Percentiles rank a stretch among this genome's conserved stretches.
phyloP scores from a whole-genome alignment of 2,797 vertebrate genomes.

The Rhodeus uyekii region DNA sequence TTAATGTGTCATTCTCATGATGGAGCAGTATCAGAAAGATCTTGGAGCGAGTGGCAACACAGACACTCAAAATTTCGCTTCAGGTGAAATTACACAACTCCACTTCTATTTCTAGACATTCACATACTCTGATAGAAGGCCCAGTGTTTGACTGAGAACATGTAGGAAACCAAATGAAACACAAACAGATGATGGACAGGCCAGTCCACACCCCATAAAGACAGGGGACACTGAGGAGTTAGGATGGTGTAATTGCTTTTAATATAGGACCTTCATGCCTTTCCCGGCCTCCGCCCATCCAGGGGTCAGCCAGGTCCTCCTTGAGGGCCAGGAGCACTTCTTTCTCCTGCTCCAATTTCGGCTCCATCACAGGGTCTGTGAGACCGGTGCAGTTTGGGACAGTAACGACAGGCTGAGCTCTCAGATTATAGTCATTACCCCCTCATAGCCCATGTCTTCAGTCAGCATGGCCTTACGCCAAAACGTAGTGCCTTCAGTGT shows the following conservation, averaged over 20 bases:
- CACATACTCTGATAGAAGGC: background rate
- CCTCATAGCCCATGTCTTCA: constrained; percentile 30
- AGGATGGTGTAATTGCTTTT: constrained; percentile 5
- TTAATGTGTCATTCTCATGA: background rate
- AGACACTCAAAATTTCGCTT: constrained; percentile 3
- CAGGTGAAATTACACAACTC: background rate
- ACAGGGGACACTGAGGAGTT: background rate
- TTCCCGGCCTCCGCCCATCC: constrained; percentile 9
- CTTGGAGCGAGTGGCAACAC: background rate
- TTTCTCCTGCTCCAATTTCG: background rate
- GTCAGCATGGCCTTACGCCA: constrained; percentile 49
- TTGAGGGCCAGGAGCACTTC: background rate
- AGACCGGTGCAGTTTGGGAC: constrained; percentile 13
- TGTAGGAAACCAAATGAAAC: background rate
- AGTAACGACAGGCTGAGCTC: constrained; percentile 32
- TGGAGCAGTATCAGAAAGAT: background rate
- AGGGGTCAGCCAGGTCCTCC: constrained; percentile 14
- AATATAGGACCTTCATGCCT: constrained; percentile 9
- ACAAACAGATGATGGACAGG: background rate
- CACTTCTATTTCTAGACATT: background rate
- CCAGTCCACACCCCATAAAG: background rate
- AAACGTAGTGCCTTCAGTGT: constrained; percentile 43
- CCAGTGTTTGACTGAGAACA: background rate
- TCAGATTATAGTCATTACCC: constrained; percentile 55
- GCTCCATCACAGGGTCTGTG: constrained; percentile 9